Percentiles rank a stretch among this genome's conserved stretches.
phyloP scores from a whole-genome alignment of 2,797 vertebrate genomes.

The Aldrovandia affinis region DNA sequence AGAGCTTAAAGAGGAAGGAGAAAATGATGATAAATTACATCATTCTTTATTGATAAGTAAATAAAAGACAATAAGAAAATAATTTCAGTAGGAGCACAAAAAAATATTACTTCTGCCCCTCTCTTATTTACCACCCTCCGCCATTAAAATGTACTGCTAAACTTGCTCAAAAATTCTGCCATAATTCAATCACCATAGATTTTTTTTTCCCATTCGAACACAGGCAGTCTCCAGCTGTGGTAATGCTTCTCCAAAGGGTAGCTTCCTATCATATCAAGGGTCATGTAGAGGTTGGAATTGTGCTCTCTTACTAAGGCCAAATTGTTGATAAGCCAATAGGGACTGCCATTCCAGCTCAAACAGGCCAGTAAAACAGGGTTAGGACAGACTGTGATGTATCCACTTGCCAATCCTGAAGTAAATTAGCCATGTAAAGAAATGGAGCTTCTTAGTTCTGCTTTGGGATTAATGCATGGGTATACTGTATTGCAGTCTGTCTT shows the following conservation, averaged over 20 bases:
- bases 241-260: neutral
- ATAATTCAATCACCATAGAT: neutral
- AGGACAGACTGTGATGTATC: too few relatives aligned
- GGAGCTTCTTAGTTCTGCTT: neutral
- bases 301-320: neutral
- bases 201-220: neutral
- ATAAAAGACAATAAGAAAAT: neutral
- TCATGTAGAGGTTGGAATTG: neutral
- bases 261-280: neutral
- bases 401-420: too few relatives aligned
- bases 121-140: neutral
- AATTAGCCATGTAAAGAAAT: neutral
- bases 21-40: neutral
- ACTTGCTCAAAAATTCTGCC: neutral
- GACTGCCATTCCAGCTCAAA: neutral
- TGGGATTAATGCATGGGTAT: neutral
- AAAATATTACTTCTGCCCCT: neutral
- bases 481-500: neutral
- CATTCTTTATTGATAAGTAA: neutral
- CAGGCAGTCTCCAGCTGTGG: neutral
- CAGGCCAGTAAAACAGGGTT: too few relatives aligned
- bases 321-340: neutral
- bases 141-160: neutral
- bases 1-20: neutral
- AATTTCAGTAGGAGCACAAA: neutral